Evolutionary conservation across 23 tunicate species (phyloP), one percentile per base, ranked within the genome.

Genomic region (Halocynthia roretzi): DNA sequence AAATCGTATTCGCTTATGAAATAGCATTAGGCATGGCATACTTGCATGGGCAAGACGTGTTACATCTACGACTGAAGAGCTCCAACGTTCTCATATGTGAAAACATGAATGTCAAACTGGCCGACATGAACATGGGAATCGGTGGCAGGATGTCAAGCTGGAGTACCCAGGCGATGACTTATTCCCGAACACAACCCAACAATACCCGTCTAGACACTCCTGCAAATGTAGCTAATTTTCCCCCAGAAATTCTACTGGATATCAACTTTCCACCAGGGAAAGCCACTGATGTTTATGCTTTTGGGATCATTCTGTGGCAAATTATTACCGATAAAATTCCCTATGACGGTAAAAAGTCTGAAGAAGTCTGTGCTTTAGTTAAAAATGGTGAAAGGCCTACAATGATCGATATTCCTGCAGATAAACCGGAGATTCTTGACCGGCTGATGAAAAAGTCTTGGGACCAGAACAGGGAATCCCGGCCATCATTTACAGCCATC

Each of bases 1-100:
- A 85, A 72, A 64, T 71, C 8, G 23, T 58, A 71, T 51, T 72
- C 7, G 70, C 90, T 10, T 68, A 85, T 54, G 62, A 74, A 5
- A 54, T 74, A 8, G 78, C 78, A 21, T n/a, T 74, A 48, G 78
- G 78, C 55, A 74, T 74, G 78, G 20, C 14, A 22, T 74, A 18
- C 4, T 64, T 74, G 10, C 78, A 74, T n/a, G 40, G 23, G 8
- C 17, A 6, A 4, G 7, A 74, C 1, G 52, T 74, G 49, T 10
- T 74, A 8, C 78, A 74, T 74, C 40, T 74, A 54, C 22, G 62
- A 8, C 56, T 74, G 63, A 74, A 74, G 22, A n/a, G 78, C 31
- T 8, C 60, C 22, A 74, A 74, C 40, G 56, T 74, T 15, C 64
- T 74, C 19, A 20, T 74, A 8, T 54, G 31, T 14, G 78, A 64